Evolutionary conservation across 2,113 vertebrate genomes (phyloP).

Genomic region (Ctenomys sociabilis): DNA sequence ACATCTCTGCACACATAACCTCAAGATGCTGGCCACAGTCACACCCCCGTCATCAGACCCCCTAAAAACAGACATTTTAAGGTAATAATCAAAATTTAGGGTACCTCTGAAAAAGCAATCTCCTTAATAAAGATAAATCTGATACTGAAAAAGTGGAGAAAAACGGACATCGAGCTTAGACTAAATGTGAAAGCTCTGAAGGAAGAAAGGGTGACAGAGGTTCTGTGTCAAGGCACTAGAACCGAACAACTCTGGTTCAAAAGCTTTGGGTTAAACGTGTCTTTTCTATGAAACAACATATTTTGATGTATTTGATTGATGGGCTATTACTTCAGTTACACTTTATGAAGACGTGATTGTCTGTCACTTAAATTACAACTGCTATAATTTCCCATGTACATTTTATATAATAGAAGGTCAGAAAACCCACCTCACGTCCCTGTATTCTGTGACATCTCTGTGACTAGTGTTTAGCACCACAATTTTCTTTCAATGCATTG

Average conservation of each 20-base stretch:
- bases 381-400: not conserved
- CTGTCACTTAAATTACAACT: not conserved
- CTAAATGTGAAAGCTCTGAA: not conserved
- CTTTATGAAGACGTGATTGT: not conserved
- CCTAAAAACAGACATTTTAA: not conserved
- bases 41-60: not conserved
- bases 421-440: not conserved
- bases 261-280: not conserved
- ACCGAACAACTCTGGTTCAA: not conserved
- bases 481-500: not conserved
- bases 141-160: not conserved
- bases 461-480: not conserved
- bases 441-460: not conserved
- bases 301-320: not conserved
- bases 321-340: not conserved
- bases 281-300: not conserved
- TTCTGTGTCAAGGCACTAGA: not conserved
- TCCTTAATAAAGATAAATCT: not conserved
- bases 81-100: not conserved
- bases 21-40: not conserved
- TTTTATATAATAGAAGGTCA: not conserved
- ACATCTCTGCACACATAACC: not conserved
- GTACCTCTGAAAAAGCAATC: not conserved
- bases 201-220: not conserved
- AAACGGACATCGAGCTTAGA: not conserved